phyloP scores from a whole-genome alignment of 2,888 invertebrate genomes.

The Apocheima hispidaria region DNA sequence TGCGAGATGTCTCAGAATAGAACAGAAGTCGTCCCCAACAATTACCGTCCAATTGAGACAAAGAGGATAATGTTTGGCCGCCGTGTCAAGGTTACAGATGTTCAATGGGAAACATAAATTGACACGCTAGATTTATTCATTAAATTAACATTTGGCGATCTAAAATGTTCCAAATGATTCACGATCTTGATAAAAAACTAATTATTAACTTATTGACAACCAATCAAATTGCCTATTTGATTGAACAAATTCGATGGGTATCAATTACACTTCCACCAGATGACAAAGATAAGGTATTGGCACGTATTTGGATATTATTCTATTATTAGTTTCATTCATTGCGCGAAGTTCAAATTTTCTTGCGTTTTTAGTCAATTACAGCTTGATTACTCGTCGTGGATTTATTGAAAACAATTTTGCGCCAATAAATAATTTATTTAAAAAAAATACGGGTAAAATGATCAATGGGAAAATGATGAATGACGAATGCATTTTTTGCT shows the following conservation, averaged over 20 bases:
- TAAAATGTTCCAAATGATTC: constrained; percentile 26
- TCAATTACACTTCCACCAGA: constrained; percentile 8
- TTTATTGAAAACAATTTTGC: too few species aligned
- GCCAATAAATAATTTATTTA: too few species aligned
- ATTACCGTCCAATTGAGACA: constrained; percentile 84
- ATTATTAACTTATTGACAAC: constrained; percentile 9
- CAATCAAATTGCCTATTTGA: constrained; percentile 1
- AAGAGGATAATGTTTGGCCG: constrained; percentile 79
- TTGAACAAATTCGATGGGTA: background rate
- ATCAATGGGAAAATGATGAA: too few species aligned
- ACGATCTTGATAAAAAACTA: background rate
- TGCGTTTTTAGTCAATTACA: too few species aligned
- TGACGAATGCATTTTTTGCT: too few species aligned
- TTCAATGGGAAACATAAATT: constrained; percentile 79
- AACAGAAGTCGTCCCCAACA: constrained; percentile 75
- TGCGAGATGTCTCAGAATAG: constrained; percentile 84
- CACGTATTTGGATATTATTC: too few species aligned
- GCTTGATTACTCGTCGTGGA: too few species aligned
- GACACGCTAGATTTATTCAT: constrained; percentile 70
- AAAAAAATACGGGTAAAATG: too few species aligned
- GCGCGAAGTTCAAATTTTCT: too few species aligned
- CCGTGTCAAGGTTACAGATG: constrained; percentile 75
- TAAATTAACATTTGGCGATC: constrained; percentile 34
- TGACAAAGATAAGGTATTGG: too few species aligned
- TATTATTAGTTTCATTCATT: too few species aligned